Base-by-base conservation (phyloP, 2,797 vertebrate species). In the Galago senegalensis region DNA sequence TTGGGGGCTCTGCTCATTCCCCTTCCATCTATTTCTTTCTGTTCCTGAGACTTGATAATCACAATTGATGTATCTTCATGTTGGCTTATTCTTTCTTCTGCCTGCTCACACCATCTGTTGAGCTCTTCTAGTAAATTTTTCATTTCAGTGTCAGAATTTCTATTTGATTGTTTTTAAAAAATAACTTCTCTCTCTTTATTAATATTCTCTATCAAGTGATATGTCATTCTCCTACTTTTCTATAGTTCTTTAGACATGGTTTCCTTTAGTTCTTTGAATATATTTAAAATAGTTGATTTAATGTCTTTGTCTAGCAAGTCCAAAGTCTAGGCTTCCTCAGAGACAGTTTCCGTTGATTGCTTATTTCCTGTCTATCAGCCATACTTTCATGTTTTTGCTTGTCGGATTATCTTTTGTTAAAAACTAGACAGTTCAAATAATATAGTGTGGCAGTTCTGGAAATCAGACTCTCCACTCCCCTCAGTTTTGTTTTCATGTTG, bases 401-500 rank as follows among this genome's bases (percentile, higher is more conserved):
- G 60, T 9, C 34, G 61, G 40, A 21, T 60, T 46, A 53, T 53
- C 75, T 70, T 91, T 65, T 72, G 23, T 91, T 89, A 77, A 80
- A 90, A 77, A 70, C 21, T 69, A 72, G 61, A 65, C 18, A 70
- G 81, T 88, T 43, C 60, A 83, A 61, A 46, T 72, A 87, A 72
- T 63, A 83, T 60, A 92, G 37, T 43, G 20, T 77, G 60, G 43
- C 61, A 81, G 31, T 31, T 88, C 67, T 88, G 43, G 40, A 97
- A 85, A 58, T 73, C 91, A n/a, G 21, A 63, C 65, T 53, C 29
- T 91, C 77, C 10, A 65, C 40, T 16, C 56, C 61, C 34, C 25
- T 65, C 40, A 58, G 31, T 37, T 82, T 81, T 60, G 37, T 53
- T 73, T 76, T 87, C 84, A 79, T 86, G 61, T 49, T 49, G n/a